Base-by-base conservation (phyloP, 2,113 vertebrate species). In the Hemicordylus capensis region DNA sequence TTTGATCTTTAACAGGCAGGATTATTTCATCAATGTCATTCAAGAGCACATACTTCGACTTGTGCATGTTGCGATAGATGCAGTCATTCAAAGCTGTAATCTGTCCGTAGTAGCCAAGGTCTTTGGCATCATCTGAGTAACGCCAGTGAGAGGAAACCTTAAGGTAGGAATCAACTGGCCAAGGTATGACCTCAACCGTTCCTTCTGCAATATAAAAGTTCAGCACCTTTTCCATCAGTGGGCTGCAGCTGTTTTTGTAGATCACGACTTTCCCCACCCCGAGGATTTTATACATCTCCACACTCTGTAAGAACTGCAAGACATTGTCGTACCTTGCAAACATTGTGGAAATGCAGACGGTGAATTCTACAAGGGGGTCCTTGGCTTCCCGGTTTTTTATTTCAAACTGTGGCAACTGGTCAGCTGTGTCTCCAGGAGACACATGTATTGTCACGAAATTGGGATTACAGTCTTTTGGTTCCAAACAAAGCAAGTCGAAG, bases 241-340 rank as follows among this genome's bases (percentile, higher is more conserved):
- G 89, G 63, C 96, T 94, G 64, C 96, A 96, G 93, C 93, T 97
- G 89, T 95, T 97, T 73, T 97, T 97, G 34, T 97, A 98, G 90
- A 97, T 94, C 39, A 97, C 90, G 80, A 97, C 96, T 56, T 92
- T 94, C 86, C 95, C 79, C 1, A 93, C 94, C 19, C 96, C 96
- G 39, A 97, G 94, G 85, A 97, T 87, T 95, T 94, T 97, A 94
- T 97, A 97, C 94, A 97, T 96, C 91, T 97, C 97, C 85, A 96
- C 87, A 14, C 91, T 93, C 90, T 97, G 96, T 66, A 96, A 95
- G 76, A 95, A 95, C 90, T 97, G 97, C 81, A 97, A 93, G 64
- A 97, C 94, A 0, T 97, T 98, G 88, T 96, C 97, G 89, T 96
- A 97, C 19, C 89, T 81, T 2, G 92, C 96, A 91, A 96, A 97